Evolutionary conservation across 2,888 invertebrate species (phyloP).

Genomic region (Frankliniella intonsa): DNA sequence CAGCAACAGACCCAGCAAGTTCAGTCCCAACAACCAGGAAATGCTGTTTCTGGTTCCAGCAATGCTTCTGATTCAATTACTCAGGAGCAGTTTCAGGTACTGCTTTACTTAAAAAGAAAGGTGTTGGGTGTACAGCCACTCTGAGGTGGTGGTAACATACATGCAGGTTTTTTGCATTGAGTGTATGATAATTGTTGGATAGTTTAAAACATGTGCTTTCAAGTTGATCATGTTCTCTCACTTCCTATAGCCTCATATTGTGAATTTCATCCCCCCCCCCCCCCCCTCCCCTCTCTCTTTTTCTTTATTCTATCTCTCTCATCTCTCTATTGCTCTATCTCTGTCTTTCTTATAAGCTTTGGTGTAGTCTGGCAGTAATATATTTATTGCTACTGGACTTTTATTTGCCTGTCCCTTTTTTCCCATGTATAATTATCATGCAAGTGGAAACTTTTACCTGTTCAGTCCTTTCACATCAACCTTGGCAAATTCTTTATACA

Average conservation of each 20-base stretch:
- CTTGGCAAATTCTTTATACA: neutral
- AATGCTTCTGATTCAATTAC: neutral
- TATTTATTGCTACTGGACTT: neutral
- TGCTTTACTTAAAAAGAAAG: neutral
- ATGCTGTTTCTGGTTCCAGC: slow-evolving; percentile 1
- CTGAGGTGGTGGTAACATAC: neutral
- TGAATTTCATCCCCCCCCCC: neutral
- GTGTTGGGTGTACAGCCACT: neutral
- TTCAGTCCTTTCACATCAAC: neutral
- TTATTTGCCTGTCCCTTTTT: no score
- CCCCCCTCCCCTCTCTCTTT: neutral
- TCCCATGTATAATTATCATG: no score
- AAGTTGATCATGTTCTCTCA: no score
- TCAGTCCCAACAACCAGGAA: neutral
- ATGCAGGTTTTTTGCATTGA: no score
- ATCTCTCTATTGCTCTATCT: neutral
- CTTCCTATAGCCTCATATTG: neutral
- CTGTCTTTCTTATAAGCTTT: neutral
- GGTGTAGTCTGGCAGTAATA: neutral
- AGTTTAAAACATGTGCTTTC: no score
- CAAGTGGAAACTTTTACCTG: no score
- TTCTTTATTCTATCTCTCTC: neutral
- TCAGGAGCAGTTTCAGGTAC: slow-evolving; percentile 19
- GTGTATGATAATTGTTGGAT: no score
- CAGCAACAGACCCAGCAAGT: slow-evolving; percentile 30